Conservation (phyloP, 2,797 vertebrate species). For the Girardinus metallicus region DNA sequence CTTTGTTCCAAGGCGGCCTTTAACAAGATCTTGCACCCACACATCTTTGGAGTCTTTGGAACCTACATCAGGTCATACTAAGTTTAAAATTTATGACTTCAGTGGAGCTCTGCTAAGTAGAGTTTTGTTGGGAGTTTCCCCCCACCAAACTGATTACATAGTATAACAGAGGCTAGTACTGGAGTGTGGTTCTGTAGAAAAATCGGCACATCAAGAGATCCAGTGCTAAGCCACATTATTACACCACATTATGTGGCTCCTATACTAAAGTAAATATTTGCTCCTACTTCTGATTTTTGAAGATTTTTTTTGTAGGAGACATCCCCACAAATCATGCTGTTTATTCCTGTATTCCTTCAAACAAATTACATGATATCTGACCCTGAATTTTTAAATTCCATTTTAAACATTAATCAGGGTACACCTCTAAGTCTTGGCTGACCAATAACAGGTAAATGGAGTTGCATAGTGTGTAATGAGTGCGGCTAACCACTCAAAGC, state of each 20-base stretch:
- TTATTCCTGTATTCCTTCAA: not conserved
- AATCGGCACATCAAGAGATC: not conserved
- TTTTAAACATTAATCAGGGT: not conserved
- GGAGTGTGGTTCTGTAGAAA: not conserved
- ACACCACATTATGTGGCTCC: not conserved
- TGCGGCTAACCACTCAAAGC: not conserved
- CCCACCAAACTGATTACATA: not conserved
- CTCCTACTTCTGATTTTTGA: not conserved
- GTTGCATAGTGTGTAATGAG: not conserved
- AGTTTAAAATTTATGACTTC: not conserved
- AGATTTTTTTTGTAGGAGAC: not conserved
- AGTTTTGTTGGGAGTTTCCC: not conserved
- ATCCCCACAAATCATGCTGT: not conserved
- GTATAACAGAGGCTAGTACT: not conserved
- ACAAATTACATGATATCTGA: not conserved
- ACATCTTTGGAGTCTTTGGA: constrained; percentile 88
- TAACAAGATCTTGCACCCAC: constrained; percentile 92
- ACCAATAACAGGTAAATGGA: not conserved
- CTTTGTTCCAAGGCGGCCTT: constrained; percentile 86
- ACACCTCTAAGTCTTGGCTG: not conserved
- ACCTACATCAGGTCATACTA: constrained; percentile 88
- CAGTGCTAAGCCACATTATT: not conserved
- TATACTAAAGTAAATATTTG: not conserved
- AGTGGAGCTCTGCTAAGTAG: not conserved
- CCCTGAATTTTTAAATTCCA: not conserved